Conservation (phyloP, 2,797 vertebrate species). For the Masticophis lateralis region DNA sequence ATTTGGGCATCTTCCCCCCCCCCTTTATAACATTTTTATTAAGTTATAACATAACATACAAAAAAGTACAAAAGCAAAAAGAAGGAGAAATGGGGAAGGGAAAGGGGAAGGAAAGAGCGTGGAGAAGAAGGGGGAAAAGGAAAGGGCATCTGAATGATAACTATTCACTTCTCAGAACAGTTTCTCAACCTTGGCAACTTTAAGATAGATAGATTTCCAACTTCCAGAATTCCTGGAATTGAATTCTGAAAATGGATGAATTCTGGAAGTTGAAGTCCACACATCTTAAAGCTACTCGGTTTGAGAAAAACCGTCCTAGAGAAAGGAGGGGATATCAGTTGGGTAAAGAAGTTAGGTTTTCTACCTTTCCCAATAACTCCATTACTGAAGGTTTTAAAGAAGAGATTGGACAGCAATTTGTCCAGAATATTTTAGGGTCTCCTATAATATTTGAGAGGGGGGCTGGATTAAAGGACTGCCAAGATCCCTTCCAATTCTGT, state of each 20-base stretch:
- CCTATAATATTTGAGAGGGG: not conserved
- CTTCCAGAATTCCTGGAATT: too few relatives aligned
- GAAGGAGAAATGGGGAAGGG: too few relatives aligned
- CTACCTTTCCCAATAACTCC: not conserved
- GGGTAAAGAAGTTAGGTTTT: not conserved
- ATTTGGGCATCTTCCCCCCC: not conserved
- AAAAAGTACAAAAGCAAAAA: too few relatives aligned
- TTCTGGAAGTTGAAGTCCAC: not conserved
- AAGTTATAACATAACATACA: too few relatives aligned
- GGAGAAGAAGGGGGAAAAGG: too few relatives aligned
- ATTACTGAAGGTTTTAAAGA: not conserved
- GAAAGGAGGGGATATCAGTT: not conserved
- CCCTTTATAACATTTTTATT: too few relatives aligned
- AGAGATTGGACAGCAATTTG: not conserved
- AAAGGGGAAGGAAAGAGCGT: too few relatives aligned
- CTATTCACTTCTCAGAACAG: not conserved
- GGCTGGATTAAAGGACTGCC: not conserved
- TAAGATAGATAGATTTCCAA: too few relatives aligned
- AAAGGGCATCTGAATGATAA: not conserved
- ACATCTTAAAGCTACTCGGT: not conserved
- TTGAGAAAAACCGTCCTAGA: not conserved
- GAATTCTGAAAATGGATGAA: too few relatives aligned
- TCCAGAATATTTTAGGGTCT: not conserved
- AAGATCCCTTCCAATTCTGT: not conserved
- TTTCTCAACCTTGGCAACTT: too few relatives aligned